phyloP scores from a whole-genome alignment of 1,140 invertebrate species.

The Mylabris phalerata region DNA sequence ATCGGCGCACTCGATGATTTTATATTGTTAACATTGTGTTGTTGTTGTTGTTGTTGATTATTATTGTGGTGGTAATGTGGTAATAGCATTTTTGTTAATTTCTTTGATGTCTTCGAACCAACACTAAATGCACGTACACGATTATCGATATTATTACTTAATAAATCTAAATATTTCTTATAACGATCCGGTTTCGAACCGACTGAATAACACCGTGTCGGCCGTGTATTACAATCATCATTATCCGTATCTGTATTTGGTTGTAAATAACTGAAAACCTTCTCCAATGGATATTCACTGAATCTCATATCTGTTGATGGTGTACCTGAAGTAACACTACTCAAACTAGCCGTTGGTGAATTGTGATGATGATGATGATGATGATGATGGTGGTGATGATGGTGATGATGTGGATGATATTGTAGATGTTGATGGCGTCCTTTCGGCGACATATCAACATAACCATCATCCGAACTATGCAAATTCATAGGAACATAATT shows the following conservation, averaged over 20 bases:
- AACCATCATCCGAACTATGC: constrained; percentile 47
- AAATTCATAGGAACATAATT: constrained; percentile 59
- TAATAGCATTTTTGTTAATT: constrained; percentile 28
- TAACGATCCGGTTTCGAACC: constrained; percentile 57
- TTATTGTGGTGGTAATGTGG: constrained; percentile 31
- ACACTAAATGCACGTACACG: constrained; percentile 64
- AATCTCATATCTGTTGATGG: constrained; percentile 55
- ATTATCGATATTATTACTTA: constrained; percentile 27
- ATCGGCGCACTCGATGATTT: constrained; percentile 56
- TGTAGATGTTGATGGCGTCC: constrained; percentile 25
- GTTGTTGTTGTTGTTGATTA: constrained; percentile 19
- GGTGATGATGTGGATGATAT: not conserved
- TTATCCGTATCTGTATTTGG: constrained; percentile 43
- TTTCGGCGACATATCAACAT: constrained; percentile 57
- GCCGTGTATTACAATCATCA: constrained; percentile 53
- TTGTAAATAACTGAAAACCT: constrained; percentile 56
- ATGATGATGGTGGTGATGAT: constrained; percentile 45
- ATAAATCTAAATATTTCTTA: constrained; percentile 38
- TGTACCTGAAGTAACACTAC: constrained; percentile 67
- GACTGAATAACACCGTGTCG: constrained; percentile 76
- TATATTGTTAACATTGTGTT: constrained; percentile 25
- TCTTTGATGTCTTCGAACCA: constrained; percentile 54
- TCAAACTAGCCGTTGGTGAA: constrained; percentile 55
- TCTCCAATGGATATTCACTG: constrained; percentile 59
- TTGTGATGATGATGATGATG: constrained; percentile 45